Evolutionary conservation across 2,113 vertebrate genomes (phyloP), one percentile per base, ranked within the genome.

Genomic region (Gallinago jamesoni): DNA sequence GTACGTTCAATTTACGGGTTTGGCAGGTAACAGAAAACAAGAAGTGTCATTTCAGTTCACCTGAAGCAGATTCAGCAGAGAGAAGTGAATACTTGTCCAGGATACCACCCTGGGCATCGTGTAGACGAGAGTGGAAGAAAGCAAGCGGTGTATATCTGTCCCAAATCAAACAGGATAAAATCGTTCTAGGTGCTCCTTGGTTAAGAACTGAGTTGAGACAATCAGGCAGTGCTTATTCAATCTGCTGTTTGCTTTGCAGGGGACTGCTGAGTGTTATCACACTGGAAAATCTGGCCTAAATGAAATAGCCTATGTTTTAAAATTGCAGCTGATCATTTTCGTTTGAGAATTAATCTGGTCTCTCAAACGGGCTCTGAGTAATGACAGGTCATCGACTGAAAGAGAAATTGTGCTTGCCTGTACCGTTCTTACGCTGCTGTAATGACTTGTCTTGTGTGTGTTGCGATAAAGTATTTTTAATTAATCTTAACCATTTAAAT

Each of bases 221-320:
- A 0, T 18, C 0, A 0, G 33, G 31, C 69, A 3, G 2, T 60
- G 68, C 50, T 75, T 50, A 6, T 37, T 68, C 24, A 14, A 50
- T 33, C 43, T 56, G 55, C 64, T 87, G 4, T 83, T 87, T 35
- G 6, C 43, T 73, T 76, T 43, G 41, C 28, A 50, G 45, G 39
- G 59, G 14, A 33, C 67, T 68, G 72, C 47, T 37, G 53, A 28
- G 20, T 25, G 62, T 62, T 70, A 66, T 19, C 75, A 9, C 39
- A 9, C 63, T 47, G 48, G 57, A 59, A 85, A 78, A 72, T 28
- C 45, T 72, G 47, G 14, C 70, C 23, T 56, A 43, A 64, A 43
- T 45, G 27, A 64, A 87, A 45, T 16, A 45, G 23, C 28, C 41
- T n/a, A 5, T 20, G 80, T 89, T 56, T 53, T 30, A 7, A 47